Base-by-base conservation (phyloP, 1,140 invertebrate genomes). In the Tetramorium simillimum region DNA sequence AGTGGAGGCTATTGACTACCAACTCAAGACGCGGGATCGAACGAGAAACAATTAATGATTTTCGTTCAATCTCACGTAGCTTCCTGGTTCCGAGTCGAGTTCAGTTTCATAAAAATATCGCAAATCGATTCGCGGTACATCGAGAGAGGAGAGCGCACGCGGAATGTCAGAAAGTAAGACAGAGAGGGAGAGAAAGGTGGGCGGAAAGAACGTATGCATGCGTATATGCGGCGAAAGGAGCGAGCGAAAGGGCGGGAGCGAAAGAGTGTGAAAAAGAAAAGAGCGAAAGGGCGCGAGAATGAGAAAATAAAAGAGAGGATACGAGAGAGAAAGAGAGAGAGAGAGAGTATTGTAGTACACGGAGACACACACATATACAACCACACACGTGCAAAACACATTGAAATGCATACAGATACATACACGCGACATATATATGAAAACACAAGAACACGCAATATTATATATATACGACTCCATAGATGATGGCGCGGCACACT, bases 401-500 rank as follows among this genome's bases (percentile, higher is more conserved):
- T 67, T 60, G 77, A 86, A 76, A 87, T 78, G 69, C 88, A 62
- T 67, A 90, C 86, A 91, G 24, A 72, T 80, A 85, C 89, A 70
- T 87, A 80, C 78, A 87, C 65, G 51, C 67, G 77, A 89, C 75
- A 91, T 91, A 85, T 91, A 85, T 77, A 76, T 76, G 87, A 91
- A 33, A 72, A 90, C 85, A 91, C 89, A 91, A 92, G 92, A 90
- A 95, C 94, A 95, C 93, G 94, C 93, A 91, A 93, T 94, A 95
- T 95, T 95, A 94, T 95, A 95, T 94, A 95, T 95, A 95, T 95
- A 95, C 94, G 95, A 95, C 95, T 95, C 95, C 94, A 95, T 95
- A 95, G 95, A 95, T 95, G 95, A 95, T 95, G 95, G 94, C 95
- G 94, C 94, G 94, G 95, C 94, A 95, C 94, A 95, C 94, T 95